Percentiles rank a stretch among this genome's conserved stretches.
Conservation (phyloP, 64 coral and sea anemone genomes). For the Astreopora myriophthalma region DNA sequence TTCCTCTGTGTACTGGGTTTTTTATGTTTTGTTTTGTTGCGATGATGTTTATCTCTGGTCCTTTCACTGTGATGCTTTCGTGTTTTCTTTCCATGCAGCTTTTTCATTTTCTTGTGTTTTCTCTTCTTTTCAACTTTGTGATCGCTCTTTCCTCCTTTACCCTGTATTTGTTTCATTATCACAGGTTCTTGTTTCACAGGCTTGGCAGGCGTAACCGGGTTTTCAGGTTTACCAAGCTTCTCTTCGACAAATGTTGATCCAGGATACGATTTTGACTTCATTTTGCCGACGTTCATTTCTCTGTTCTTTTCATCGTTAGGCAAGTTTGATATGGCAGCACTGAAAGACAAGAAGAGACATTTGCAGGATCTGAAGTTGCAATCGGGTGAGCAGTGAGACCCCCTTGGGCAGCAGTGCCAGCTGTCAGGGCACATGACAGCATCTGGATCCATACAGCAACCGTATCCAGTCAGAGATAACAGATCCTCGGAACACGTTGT, state of each 20-base stretch:
- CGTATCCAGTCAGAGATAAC: constrained; percentile 79
- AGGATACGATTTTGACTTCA: neutral
- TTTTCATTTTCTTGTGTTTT: neutral
- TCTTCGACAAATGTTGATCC: neutral
- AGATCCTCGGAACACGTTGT: constrained; percentile 72
- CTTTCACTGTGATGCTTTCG: neutral
- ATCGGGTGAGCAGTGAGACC: constrained; percentile 44
- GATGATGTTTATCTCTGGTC: neutral
- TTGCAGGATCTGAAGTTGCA: constrained; percentile 62
- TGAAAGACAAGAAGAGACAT: neutral
- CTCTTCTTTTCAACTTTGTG: neutral
- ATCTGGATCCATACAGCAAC: constrained; percentile 76
- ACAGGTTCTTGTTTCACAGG: neutral
- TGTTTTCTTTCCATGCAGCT: neutral
- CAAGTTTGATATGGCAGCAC: neutral
- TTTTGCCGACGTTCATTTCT: neutral
- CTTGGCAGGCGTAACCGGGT: neutral
- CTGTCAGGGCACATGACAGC: constrained; percentile 70
- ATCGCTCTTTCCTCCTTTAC: neutral
- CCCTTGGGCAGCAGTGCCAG: constrained; percentile 87
- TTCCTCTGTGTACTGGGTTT: neutral
- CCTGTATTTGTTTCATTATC: neutral
- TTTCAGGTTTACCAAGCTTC: neutral
- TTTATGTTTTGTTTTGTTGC: neutral
- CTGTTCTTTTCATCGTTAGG: neutral